Evolutionary conservation across 2,797 vertebrate species (phyloP), one percentile per base, ranked within the genome.

Genomic region (Craterocephalus amniculus): DNA sequence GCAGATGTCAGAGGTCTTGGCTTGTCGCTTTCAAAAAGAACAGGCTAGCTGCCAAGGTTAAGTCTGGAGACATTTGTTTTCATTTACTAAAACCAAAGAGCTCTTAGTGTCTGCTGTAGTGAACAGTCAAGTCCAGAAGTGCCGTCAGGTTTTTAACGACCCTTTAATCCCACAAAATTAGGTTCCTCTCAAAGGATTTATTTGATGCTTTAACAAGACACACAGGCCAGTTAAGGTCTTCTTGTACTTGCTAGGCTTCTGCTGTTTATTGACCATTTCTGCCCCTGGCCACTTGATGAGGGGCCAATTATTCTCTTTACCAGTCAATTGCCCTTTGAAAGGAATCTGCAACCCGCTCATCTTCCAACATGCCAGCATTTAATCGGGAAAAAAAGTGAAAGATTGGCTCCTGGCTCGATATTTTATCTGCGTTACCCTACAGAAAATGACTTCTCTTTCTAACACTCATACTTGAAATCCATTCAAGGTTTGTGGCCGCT

Each of bases 401-500:
- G 55, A 69, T 76, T 16, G n/a, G 29, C 18, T 27, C 1, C 22
- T 5, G 14, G 32, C 14, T 29, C 1, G 0, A 18, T 31, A 27
- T 58, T 52, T 11, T 34, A n/a, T 64, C 74, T 63, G 2, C 66
- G 27, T 40, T 22, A 3, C 29, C n/a, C 62, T 52, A 22, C 55
- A 64, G 27, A 62, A 51, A 74, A 31, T 58, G 31, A 63, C 45
- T 60, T 72, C 70, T 60, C 38, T 31, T 66, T 60, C 34, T 58
- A 35, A 72, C 58, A 10, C n/a, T 40, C n/a, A 26, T 16, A 62
- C 27, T 65, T 57, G 6, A 51, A 43, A 80, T 62, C 65, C 52
- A 52, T 62, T 82, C 1, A 72, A 99, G 98, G 98, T 55, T 81
- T 99, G 79, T 99, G 98, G 98, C 98, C 98, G 0, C 94, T 99